These are phyloP conservation scores for Globia sparganii DNA, from an alignment of 2,888 invertebrate genomes.

Conservation along the genomic window DNA sequence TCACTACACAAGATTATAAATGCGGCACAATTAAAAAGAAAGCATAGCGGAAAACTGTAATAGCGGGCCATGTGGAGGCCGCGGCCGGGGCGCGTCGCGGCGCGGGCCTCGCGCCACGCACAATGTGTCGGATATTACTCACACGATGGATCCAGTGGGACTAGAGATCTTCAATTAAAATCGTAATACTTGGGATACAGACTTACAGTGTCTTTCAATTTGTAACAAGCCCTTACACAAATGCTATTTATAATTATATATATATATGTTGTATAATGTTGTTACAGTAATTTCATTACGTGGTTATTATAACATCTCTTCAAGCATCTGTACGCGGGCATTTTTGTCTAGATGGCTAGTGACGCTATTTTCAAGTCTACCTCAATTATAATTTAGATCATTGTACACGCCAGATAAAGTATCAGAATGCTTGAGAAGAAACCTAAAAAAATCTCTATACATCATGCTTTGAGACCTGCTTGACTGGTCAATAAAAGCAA, in stretches of 20 bases:
- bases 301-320: slow-evolving; percentile 88
- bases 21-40: slow-evolving; percentile 87
- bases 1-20: slow-evolving; percentile 88
- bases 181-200: slow-evolving; percentile 91
- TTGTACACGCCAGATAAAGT: slow-evolving; percentile 73
- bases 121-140: slow-evolving; percentile 80
- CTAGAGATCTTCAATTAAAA: slow-evolving; percentile 92
- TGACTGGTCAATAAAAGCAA: slow-evolving; percentile 86
- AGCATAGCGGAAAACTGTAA: slow-evolving; percentile 86
- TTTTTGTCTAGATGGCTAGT: slow-evolving; percentile 66
- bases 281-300: slow-evolving; percentile 91
- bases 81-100: slow-evolving; percentile 66
- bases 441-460: slow-evolving; percentile 89
- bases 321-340: slow-evolving; percentile 84
- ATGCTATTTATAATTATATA: slow-evolving; percentile 90
- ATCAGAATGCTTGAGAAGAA: slow-evolving; percentile 88
- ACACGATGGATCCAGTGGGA: slow-evolving; percentile 91
- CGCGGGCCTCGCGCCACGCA: slow-evolving; percentile 69
- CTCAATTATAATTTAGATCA: slow-evolving; percentile 63
- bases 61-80: slow-evolving; percentile 67
- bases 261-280: slow-evolving; percentile 89
- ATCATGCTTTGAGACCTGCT: slow-evolving; percentile 88
- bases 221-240: slow-evolving; percentile 92
- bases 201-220: slow-evolving; percentile 91
- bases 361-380: slow-evolving; percentile 59